Conservation (phyloP, 2,888 invertebrate species). For the Lottia gigantea region DNA sequence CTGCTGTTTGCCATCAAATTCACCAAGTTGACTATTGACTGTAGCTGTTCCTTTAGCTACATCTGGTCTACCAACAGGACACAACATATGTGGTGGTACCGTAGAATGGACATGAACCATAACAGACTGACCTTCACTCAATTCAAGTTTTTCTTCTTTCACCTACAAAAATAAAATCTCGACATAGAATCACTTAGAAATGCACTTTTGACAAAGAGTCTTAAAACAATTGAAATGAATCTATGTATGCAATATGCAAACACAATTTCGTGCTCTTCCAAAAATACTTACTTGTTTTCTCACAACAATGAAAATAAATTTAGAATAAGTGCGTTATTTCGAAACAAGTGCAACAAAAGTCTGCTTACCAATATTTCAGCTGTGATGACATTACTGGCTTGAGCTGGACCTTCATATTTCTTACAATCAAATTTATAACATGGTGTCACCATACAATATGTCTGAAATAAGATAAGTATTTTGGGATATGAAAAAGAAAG, state of each 20-base stretch:
- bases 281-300: no score
- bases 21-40: slow-evolving; percentile 14
- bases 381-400: slow-evolving; percentile 9
- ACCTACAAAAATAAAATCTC: slow-evolving; percentile 21
- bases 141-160: not conserved
- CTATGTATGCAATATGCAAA: no score
- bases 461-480: slow-evolving; percentile 22
- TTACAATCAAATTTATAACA: slow-evolving; percentile 37
- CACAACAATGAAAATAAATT: no score
- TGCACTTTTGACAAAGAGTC: no score
- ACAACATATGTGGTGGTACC: slow-evolving; percentile 33
- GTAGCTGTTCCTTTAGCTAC: slow-evolving; percentile 8
- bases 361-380: slow-evolving; percentile 13
- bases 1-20: slow-evolving; percentile 24
- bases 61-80: slow-evolving; percentile 12
- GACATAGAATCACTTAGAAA: not conserved
- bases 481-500: no score
- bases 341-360: not conserved
- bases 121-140: no score
- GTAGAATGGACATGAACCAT: slow-evolving; percentile 17
- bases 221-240: no score
- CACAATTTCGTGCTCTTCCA: no score
- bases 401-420: slow-evolving; percentile 6
- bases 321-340: no score
- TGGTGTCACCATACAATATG: slow-evolving; percentile 33